phyloP scores from a whole-genome alignment of 2,888 invertebrate species.

The Euzophera pinguis region DNA sequence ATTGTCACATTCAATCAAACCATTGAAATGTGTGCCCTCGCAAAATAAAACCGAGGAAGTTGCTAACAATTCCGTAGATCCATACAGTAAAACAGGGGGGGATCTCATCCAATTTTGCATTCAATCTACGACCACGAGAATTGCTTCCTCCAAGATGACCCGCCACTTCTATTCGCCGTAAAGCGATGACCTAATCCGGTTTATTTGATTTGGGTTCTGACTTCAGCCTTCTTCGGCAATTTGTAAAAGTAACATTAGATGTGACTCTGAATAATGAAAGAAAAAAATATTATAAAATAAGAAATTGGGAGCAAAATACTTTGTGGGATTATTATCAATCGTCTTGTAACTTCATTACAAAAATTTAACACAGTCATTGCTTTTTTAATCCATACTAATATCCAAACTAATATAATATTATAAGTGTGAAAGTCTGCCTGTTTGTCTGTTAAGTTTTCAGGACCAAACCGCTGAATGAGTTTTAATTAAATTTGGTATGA shows the following conservation, averaged over 20 bases:
- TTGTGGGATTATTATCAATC: no score
- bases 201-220: conserved; percentile 75
- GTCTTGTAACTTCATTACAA: no score
- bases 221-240: conserved; percentile 64
- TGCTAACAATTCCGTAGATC: conserved; percentile 56
- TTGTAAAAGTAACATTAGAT: conserved; percentile 52
- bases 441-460: no score
- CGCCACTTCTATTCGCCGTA: conserved; percentile 72
- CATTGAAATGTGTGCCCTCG: conserved; percentile 58
- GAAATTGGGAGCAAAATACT: no score
- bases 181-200: conserved; percentile 77
- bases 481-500: no score
- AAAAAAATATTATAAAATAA: no score
- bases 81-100: conserved; percentile 69
- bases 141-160: conserved; percentile 76
- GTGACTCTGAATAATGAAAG: conserved; percentile 20
- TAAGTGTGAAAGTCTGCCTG: no score
- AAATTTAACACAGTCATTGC: no score
- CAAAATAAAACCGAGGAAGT: conserved; percentile 64
- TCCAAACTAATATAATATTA: no score
- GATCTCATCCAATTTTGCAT: conserved; percentile 79
- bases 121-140: conserved; percentile 77
- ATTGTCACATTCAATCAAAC: conserved; percentile 77
- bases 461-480: no score
- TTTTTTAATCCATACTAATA: no score